Percentiles rank a stretch among this genome's conserved stretches.
Conservation (phyloP, 1,140 invertebrate genomes). For the Ceratosolen solmsi region DNA sequence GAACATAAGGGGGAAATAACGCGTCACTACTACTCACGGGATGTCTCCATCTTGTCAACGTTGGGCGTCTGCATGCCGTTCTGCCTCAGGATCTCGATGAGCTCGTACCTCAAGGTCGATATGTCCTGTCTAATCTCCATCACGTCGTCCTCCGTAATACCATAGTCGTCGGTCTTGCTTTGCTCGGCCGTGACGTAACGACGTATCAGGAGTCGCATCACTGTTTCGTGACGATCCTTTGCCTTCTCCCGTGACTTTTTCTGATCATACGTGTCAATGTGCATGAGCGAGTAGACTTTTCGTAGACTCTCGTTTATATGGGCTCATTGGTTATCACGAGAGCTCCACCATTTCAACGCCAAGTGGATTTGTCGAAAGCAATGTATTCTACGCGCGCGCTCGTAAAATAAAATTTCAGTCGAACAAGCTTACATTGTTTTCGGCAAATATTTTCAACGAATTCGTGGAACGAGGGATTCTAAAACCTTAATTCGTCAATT, state of each 20-base stretch:
- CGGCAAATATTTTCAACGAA: too few species aligned
- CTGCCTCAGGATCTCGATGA: conserved; percentile 88
- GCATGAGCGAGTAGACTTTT: too few species aligned
- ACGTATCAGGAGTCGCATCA: conserved; percentile 85
- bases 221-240: conserved; percentile 79
- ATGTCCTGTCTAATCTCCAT: conserved; percentile 97
- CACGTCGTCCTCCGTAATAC: conserved; percentile 95
- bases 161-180: conserved; percentile 84
- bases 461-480: too few species aligned
- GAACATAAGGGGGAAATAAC: too few species aligned
- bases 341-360: too few species aligned
- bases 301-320: too few species aligned
- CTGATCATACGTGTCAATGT: conserved; percentile 68
- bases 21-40: conserved; percentile 69
- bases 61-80: conserved; percentile 88
- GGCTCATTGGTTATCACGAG: too few species aligned
- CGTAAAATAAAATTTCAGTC: too few species aligned
- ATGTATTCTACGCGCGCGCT: too few species aligned
- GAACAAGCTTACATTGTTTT: too few species aligned
- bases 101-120: conserved; percentile 86
- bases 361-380: too few species aligned
- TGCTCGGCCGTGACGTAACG: conserved; percentile 90
- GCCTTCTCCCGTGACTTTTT: conserved; percentile 83
- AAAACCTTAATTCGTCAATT: too few species aligned
- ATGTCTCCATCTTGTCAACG: conserved; percentile 77